Evolutionary conservation across 1,140 invertebrate genomes (phyloP).

Genomic region (Polyergus mexicanus): DNA sequence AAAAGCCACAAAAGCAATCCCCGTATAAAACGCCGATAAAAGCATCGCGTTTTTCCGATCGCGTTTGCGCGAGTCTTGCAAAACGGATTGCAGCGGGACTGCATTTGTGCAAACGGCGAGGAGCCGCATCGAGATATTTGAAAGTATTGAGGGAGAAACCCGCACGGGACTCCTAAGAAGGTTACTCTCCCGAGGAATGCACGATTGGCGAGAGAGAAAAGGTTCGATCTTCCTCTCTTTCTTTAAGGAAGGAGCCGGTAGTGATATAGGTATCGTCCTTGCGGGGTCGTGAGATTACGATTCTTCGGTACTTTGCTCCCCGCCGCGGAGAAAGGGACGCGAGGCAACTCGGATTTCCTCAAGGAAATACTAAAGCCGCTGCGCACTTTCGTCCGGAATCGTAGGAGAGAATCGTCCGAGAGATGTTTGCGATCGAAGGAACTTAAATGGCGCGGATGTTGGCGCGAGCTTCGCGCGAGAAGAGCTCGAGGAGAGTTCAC

Average conservation of each 20-base stretch:
- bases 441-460: conserved; percentile 27
- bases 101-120: conserved; percentile 33
- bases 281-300: conserved; percentile 28
- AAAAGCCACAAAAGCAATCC: conserved; percentile 15
- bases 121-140: conserved; percentile 46
- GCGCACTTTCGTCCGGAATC: conserved; percentile 31
- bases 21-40: conserved; percentile 48
- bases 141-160: conserved; percentile 44
- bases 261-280: conserved; percentile 61
- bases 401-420: conserved; percentile 37
- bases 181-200: conserved; percentile 53
- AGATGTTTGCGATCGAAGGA: conserved; percentile 42
- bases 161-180: conserved; percentile 54
- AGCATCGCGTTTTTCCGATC: conserved; percentile 33
- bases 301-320: conserved; percentile 46
- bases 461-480: conserved; percentile 7
- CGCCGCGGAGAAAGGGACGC: conserved; percentile 23
- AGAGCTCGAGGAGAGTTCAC: no score
- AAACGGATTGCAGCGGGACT: conserved; percentile 52
- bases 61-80: conserved; percentile 34
- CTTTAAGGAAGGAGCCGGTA: conserved; percentile 39
- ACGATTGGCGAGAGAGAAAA: conserved; percentile 45
- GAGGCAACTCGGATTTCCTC: conserved; percentile 39
- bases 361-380: conserved; percentile 43
- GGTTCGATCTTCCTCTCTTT: not conserved